Base-by-base conservation (phyloP, 2,888 invertebrate genomes). In the Agrotis puta region DNA sequence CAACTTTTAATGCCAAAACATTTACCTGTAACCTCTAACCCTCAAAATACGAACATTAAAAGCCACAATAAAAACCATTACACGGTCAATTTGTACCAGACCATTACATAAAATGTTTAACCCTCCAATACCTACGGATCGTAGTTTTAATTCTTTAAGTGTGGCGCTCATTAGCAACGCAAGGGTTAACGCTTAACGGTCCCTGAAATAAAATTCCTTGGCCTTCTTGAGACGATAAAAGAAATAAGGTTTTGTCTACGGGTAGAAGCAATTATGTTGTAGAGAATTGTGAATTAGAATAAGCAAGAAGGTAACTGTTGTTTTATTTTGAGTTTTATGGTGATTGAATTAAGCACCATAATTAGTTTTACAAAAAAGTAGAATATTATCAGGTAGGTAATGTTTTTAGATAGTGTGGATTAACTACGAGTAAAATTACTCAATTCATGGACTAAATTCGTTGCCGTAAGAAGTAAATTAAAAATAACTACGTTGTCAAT, bases 111-210 rank as follows among this genome's bases (percentile, higher is more conserved):
- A 94, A 93, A 88, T 90, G 88, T 86, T 90, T 90, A 92, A 90
- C 92, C 92, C 92, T 86, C 84, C 83, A 88, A 89, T 90, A 88
- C 87, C 84, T 87, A 89, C 88, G 86, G 89, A 89, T 89, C 83
- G 87, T 79, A 92, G 89, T 92, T 94, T 93, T 94, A 94, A 94
- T 95, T 94, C 92, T 82, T 88, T 85, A 85, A 89, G 87, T 88
- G 85, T 87, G 84, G 75, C 86, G 77, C 87, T 90, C 90, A 92
- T 95, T 94, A 93, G 93, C 88, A 66, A 93, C 92, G 94, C 92
- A 91, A 93, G 95, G 93, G 94, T 94, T 93, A 85, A 83, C 83
- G 82, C 65, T 80, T 85, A 95, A 95, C 92, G 91, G 89, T 85
- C 92, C 95, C 81, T 90, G 92, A 93, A 93, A 92, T 90, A 90